Base-by-base conservation (phyloP, 2,113 vertebrate species). In the Dromaius novaehollandiae region DNA sequence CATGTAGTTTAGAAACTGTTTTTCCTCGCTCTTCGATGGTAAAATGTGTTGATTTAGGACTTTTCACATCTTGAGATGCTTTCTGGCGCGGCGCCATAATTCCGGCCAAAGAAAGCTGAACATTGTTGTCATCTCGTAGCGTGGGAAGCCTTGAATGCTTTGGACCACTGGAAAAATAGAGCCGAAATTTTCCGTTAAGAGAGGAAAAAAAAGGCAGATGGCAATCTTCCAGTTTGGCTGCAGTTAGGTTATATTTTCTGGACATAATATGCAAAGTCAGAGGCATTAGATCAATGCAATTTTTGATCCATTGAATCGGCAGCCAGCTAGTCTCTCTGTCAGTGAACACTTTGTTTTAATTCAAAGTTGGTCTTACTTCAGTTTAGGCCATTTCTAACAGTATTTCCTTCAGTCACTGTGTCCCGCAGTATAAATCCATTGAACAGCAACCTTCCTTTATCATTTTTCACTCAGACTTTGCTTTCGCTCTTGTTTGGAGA, bases 21-120 rank as follows among this genome's bases (percentile, higher is more conserved):
- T 95, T 95, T 90, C 87, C 84, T 95, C 82, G 36, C 66, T 96
- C 87, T 89, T 85, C 40, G 18, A n/a, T 63, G 66, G 75, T 83
- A 89, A 89, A 89, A 95, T 42, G 66, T 96, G 96, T 96, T 86
- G 94, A 95, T 85, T 95, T 95, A 96, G 94, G 91, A 83, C 82
- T 93, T 95, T 85, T 85, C 75, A 65, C 93, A 95, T 83, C 75
- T 91, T 77, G 78, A 94, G 89, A 91, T 55, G 44, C 48, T 91
- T 91, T 77, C 76, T 90, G 95, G 95, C 92, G 74, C 1, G 1
- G n/a, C 0, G 19, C 87, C 78, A 18, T 86, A 61, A 28, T 79
- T 95, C 87, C 40, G 78, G 78, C 91, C 93, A 93, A 93, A 94
- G 94, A 91, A 90, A 96, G 89, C 93, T 89, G 91, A 96, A 56